These are phyloP conservation scores for Illadopsis cleaveri DNA, from an alignment of 2,113 vertebrate genomes.

Conservation along the genomic window DNA sequence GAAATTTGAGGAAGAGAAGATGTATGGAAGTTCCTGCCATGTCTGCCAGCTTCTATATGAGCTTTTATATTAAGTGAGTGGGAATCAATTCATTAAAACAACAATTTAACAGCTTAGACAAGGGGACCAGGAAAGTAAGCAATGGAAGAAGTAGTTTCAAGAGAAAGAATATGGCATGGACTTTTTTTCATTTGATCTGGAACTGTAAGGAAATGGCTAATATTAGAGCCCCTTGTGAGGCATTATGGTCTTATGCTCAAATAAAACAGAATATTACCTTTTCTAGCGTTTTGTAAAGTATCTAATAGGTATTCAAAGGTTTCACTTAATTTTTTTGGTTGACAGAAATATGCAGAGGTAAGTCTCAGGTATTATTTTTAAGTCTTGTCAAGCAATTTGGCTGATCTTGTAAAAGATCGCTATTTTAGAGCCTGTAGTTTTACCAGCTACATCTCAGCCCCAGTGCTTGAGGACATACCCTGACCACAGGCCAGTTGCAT, in stretches of 20 bases:
- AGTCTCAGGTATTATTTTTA: neutral
- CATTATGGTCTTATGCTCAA: neutral
- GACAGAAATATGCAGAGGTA: neutral
- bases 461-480: neutral
- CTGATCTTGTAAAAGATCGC: neutral
- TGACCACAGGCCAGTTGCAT: neutral
- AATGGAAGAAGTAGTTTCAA: neutral
- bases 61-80: neutral
- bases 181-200: neutral
- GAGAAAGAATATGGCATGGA: neutral
- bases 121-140: neutral
- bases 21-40: neutral
- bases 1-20: neutral
- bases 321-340: neutral
- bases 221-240: neutral
- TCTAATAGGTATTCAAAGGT: neutral
- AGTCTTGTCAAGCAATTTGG: neutral
- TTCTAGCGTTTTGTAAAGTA: neutral
- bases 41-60: neutral
- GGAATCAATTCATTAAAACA: neutral
- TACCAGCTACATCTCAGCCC: neutral
- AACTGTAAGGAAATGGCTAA: neutral
- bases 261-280: neutral
- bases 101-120: neutral
- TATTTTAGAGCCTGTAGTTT: neutral